Evolutionary conservation across 2,888 invertebrate genomes (phyloP).

Genomic region (Anoplius nigerrimus): DNA sequence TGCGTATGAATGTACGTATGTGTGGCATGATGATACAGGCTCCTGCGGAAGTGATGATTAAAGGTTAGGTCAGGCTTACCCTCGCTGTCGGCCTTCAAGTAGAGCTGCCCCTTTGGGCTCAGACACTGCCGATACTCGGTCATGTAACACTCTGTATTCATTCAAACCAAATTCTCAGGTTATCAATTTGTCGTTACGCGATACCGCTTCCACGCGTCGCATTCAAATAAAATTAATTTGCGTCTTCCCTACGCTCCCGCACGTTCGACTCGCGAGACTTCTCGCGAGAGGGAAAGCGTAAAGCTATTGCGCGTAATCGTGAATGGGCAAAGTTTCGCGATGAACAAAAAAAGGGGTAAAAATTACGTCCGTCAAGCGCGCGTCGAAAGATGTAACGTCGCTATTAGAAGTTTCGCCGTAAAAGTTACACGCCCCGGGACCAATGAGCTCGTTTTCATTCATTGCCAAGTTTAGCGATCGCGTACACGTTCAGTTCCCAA

Average conservation of each 20-base stretch:
- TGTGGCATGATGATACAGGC: constrained; percentile 55
- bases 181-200: constrained; percentile 40
- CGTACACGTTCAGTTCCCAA: constrained; percentile 46
- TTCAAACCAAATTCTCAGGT: constrained; percentile 65
- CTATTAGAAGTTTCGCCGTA: constrained; percentile 25
- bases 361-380: constrained; percentile 1
- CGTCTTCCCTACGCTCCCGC: neutral
- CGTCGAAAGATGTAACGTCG: constrained; percentile 2
- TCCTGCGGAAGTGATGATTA: constrained; percentile 72
- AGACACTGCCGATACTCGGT: constrained; percentile 86
- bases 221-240: neutral
- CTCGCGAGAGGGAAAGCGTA: too few relatives aligned
- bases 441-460: constrained; percentile 22
- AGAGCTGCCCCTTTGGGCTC: constrained; percentile 87
- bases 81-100: constrained; percentile 89
- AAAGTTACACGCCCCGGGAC: constrained; percentile 38
- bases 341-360: too few relatives aligned
- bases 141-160: constrained; percentile 77
- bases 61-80: constrained; percentile 80
- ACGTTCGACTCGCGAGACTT: too few relatives aligned
- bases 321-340: too few relatives aligned
- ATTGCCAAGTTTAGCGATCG: constrained; percentile 28
- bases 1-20: constrained; percentile 23
- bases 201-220: constrained; percentile 29
- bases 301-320: too few relatives aligned